These are phyloP conservation scores for Anas platyrhynchos DNA, from an alignment of 2,113 vertebrate genomes.

Conservation along the genomic window DNA sequence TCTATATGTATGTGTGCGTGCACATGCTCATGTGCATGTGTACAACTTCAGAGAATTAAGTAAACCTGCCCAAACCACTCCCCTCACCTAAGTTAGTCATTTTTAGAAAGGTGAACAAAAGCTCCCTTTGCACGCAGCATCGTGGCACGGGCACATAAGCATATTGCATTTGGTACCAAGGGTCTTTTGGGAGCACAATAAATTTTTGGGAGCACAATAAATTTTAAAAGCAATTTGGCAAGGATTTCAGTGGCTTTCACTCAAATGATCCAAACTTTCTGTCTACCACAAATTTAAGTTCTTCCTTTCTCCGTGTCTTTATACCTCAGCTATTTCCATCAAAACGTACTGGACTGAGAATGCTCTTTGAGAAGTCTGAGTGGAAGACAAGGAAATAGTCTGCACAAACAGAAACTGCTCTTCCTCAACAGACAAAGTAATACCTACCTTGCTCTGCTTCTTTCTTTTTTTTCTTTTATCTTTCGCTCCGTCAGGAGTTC, in stretches of 20 bases:
- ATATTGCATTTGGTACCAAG: neutral
- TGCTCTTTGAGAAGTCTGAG: neutral
- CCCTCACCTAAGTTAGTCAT: neutral
- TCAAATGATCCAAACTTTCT: neutral
- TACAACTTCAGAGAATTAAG: neutral
- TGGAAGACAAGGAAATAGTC: neutral
- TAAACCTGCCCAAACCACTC: neutral
- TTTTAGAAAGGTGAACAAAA: neutral
- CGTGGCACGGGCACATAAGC: neutral
- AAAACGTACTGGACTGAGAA: neutral
- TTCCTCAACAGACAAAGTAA: neutral
- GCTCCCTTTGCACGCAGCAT: neutral
- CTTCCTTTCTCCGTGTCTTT: neutral
- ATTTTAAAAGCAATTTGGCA: neutral
- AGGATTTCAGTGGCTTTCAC: neutral
- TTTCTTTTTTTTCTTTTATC: neutral
- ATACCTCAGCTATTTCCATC: neutral
- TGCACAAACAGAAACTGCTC: neutral
- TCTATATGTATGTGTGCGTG: no score
- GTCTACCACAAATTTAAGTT: neutral
- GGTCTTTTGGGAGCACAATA: neutral
- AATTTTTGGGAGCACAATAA: neutral
- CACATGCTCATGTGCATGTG: fast-evolving
- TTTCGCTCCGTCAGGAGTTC: neutral
- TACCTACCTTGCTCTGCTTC: neutral